These are phyloP conservation scores for Poliocrania exsul DNA, from an alignment of 2,797 vertebrate species.

Conservation along the genomic window DNA sequence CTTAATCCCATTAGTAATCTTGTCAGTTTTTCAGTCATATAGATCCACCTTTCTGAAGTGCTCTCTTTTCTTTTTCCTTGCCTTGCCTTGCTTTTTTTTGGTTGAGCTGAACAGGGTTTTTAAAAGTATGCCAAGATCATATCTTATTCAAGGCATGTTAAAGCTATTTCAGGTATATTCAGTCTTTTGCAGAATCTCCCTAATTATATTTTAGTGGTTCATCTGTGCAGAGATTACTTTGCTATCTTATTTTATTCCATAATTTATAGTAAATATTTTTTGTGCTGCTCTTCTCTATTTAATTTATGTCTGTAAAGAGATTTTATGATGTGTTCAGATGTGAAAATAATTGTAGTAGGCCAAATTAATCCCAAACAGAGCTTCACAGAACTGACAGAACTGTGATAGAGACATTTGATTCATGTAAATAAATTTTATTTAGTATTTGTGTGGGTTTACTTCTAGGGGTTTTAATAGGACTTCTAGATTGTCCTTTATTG, in stretches of 20 bases:
- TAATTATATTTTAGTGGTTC: constrained; percentile 55
- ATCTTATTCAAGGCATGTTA: constrained; percentile 49
- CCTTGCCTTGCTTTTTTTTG: background rate
- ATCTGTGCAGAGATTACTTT: constrained; percentile 40
- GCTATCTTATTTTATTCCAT: constrained; percentile 35
- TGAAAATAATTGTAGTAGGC: constrained; percentile 32
- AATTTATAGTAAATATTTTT: constrained; percentile 64
- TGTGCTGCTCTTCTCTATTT: constrained; percentile 5
- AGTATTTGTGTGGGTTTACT: background rate
- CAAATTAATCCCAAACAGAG: constrained; percentile 11
- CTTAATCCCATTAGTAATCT: background rate
- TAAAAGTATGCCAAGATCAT: constrained; percentile 15
- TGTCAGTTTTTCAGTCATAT: background rate
- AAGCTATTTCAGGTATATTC: constrained; percentile 49
- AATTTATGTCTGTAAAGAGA: constrained; percentile 32
- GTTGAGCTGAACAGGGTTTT: background rate
- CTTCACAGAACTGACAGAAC: background rate
- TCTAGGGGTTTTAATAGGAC: background rate
- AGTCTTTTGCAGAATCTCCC: constrained; percentile 15
- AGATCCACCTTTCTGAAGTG: background rate
- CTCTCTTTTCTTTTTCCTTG: background rate
- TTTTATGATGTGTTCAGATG: constrained; percentile 20
- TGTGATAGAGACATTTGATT: background rate
- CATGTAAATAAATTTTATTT: background rate
- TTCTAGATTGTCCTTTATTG: background rate